Evolutionary conservation across 1,140 invertebrate genomes (phyloP), one percentile per base, ranked within the genome.

Genomic region (Eciton burchellii): DNA sequence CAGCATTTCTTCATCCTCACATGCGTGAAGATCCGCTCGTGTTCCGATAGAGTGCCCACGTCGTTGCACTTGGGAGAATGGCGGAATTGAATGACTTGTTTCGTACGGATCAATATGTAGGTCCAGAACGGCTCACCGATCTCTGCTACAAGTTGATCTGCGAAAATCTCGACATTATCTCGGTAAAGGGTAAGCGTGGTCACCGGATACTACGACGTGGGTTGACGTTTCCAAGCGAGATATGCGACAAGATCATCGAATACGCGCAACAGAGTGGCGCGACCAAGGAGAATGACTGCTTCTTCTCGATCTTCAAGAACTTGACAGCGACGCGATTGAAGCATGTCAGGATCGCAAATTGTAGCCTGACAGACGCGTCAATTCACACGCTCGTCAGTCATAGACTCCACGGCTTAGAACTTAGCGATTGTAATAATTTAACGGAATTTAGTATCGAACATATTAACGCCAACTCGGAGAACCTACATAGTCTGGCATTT

Each of bases 281-380:
- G 8, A 84, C 91, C 3, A 93, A 94, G 14, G 90, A 96, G 8
- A 95, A 96, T 88, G 95, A 97, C 84, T 94, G 93, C 71, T 96
- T 97, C 85, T 95, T 97, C 4, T 95, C 95, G 82, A 94, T 98
- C 81, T 98, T 98, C 89, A 93, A 95, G 84, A 96, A 98, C 91
- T 93, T 94, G 9, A 89, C 92, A 0, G 93, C 94, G 12, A 97
- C 97, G 0, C 95, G 96, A 73, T 93, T 98, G 3, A 96, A 96
- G 87, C 93, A 95, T 57, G 95, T 98, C 3, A 95, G 95, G 87
- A 93, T 98, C 77, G 93, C 95, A 62, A 95, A 97, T 87, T 96
- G 96, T n/a, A 94, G 94, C 11, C 94, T 98, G 16, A 96, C 95
- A 12, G 96, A 97, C 89, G 92, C 94, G 57, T 95, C 96, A n/a